Evolutionary conservation across 2,797 vertebrate genomes (phyloP).

Genomic region (Pseudomugil tenellus): DNA sequence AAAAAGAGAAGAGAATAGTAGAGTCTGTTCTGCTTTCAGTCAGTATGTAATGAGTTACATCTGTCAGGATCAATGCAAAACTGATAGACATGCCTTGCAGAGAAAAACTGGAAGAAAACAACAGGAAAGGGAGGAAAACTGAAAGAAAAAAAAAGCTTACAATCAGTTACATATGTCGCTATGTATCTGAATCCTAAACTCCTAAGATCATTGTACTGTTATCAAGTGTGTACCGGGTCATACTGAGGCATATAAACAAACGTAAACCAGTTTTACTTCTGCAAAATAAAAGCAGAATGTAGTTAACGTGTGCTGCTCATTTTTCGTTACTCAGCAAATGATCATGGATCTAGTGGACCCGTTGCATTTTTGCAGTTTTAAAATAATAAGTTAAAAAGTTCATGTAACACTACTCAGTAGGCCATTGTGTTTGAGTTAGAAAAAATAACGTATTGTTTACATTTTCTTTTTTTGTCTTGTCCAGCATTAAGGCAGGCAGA

Average conservation of each 20-base stretch:
- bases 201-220: background rate
- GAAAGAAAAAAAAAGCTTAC: background rate
- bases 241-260: background rate
- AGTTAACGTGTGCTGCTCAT: background rate
- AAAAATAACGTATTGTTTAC: too few relatives aligned
- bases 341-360: too few relatives aligned
- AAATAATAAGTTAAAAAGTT: too few relatives aligned
- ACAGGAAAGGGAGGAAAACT: background rate
- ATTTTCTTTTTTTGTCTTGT: too few relatives aligned
- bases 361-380: too few relatives aligned
- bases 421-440: too few relatives aligned
- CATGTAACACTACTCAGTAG: too few relatives aligned
- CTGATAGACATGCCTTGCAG: slow-evolving; percentile 35
- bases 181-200: background rate
- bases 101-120: slow-evolving; percentile 10
- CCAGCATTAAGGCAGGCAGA: too few relatives aligned
- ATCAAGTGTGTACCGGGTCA: background rate
- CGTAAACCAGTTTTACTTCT: background rate
- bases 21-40: slow-evolving; percentile 17
- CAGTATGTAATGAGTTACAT: slow-evolving; percentile 28
- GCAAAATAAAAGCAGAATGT: background rate
- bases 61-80: slow-evolving; percentile 40
- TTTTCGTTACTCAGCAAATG: background rate
- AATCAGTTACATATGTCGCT: background rate
- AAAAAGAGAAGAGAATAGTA: slow-evolving; percentile 14